Evolutionary conservation across 64 coral and sea anemone species (phyloP), one percentile per base, ranked within the genome.

Genomic region (Pocillopora verrucosa): DNA sequence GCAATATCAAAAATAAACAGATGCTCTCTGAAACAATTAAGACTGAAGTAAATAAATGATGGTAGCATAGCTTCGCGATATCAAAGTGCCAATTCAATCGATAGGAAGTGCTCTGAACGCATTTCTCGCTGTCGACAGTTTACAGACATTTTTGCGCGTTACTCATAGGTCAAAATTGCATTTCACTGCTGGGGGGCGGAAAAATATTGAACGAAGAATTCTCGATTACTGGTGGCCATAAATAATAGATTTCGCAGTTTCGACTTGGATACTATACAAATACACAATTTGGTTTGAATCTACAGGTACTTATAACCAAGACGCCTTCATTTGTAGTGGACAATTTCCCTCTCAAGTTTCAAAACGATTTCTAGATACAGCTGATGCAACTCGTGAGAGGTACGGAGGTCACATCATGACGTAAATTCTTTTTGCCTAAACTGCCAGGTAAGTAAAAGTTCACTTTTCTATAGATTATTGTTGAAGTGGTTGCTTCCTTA

Each of bases 241-340:
- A 85, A 85, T 85, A 56, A 85, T 85, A 58, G 9, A 85, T 85
- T 85, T 70, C 36, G 11, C 24, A 13, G 72, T 72, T 85, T 72
- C 16, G 72, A 72, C 56, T 72, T 63, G 59, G 15, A 22, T 81
- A 36, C 36, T 34, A 60, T n/a, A 35, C 20, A 57, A 58, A 57
- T 56, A 5, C 20, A 68, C 34, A 67, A 51, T 51, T 45, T 84
- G 80, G 80, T 84, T 45, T 69, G 35, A 84, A 69, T 67, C 82
- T 72, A 51, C 82, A 85, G 36, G 82, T 65, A 57, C 38, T n/a
- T 11, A 6, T 58, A 11, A 30, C 64, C 68, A 85, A 51, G 65
- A 85, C 38, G 82, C 82, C 35, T 72, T 26, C 35, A 13, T 85
- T 41, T 19, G 16, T 65, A 36, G 14, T 11, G 16, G 22, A 85